Percentiles rank a stretch among this genome's conserved stretches.
Evolutionary conservation across 1,140 invertebrate species (phyloP).

Genomic region (Pteromalus puparum): DNA sequence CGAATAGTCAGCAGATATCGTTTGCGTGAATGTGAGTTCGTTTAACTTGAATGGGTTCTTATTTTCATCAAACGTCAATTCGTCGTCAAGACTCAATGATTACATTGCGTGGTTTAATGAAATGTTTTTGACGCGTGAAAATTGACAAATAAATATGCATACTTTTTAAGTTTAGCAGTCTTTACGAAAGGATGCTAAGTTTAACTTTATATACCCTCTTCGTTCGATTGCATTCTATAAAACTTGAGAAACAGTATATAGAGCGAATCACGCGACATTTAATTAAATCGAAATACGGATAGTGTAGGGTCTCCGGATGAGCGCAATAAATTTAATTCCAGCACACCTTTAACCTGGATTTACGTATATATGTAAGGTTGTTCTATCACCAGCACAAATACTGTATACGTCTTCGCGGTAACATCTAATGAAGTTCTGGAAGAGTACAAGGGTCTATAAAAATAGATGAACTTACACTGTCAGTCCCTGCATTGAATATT

Average conservation of each 20-base stretch:
- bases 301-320: neutral
- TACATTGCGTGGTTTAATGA: too few relatives aligned
- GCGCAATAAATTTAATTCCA: neutral
- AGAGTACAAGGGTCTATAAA: too few relatives aligned
- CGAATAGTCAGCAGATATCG: neutral
- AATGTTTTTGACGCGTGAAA: too few relatives aligned
- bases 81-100: too few relatives aligned
- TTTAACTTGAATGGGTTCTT: too few relatives aligned
- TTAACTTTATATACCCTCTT: neutral
- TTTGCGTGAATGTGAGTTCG: too few relatives aligned
- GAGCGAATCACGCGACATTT: neutral
- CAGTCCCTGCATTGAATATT: too few relatives aligned
- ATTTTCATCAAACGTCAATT: too few relatives aligned
- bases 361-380: neutral
- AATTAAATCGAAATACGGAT: neutral
- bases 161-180: neutral
- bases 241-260: neutral
- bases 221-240: constrained; percentile 1
- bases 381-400: neutral
- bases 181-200: neutral
- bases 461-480: too few relatives aligned
- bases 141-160: too few relatives aligned
- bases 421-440: too few relatives aligned
- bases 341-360: neutral
- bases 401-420: too few relatives aligned